Percentiles rank a stretch among this genome's conserved stretches.
Conservation (phyloP, 2,888 invertebrate species). For the Anagyrus pseudococci region DNA sequence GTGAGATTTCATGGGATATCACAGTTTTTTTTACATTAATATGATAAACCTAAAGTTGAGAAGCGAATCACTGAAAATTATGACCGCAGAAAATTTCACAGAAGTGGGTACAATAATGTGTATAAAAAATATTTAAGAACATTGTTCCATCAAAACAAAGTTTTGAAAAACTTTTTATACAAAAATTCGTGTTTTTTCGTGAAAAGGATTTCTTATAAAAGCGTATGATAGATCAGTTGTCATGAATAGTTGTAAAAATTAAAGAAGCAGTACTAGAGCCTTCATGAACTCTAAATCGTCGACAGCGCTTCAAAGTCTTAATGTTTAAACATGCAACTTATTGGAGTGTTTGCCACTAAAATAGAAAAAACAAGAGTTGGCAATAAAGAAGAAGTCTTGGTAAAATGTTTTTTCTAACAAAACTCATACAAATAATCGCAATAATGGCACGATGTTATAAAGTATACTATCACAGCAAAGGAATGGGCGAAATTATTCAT, state of each 20-base stretch:
- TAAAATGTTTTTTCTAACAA: slow-evolving; percentile 10
- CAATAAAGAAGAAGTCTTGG: slow-evolving; percentile 20
- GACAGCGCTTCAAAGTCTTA: slow-evolving; percentile 25
- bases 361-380: slow-evolving; percentile 25
- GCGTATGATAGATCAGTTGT: neutral
- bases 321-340: slow-evolving; percentile 28
- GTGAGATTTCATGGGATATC: slow-evolving; percentile 26
- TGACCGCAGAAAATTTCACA: slow-evolving; percentile 21
- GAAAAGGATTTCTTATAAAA: slow-evolving; percentile 3
- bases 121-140: slow-evolving; percentile 10
- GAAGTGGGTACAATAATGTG: slow-evolving; percentile 18
- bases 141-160: neutral
- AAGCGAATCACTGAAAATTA: slow-evolving; percentile 22
- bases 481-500: slow-evolving; percentile 4
- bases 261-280: slow-evolving; percentile 18
- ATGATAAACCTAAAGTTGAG: slow-evolving; percentile 17
- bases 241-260: neutral
- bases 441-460: slow-evolving; percentile 1
- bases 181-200: slow-evolving; percentile 10
- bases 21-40: slow-evolving; percentile 30
- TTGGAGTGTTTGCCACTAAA: slow-evolving; percentile 20
- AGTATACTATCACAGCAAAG: neutral
- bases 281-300: slow-evolving; percentile 14
- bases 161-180: slow-evolving; percentile 14
- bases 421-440: slow-evolving; percentile 7